Base-by-base conservation (phyloP, 1,140 invertebrate genomes). In the Plectrocnemia conspersa region DNA sequence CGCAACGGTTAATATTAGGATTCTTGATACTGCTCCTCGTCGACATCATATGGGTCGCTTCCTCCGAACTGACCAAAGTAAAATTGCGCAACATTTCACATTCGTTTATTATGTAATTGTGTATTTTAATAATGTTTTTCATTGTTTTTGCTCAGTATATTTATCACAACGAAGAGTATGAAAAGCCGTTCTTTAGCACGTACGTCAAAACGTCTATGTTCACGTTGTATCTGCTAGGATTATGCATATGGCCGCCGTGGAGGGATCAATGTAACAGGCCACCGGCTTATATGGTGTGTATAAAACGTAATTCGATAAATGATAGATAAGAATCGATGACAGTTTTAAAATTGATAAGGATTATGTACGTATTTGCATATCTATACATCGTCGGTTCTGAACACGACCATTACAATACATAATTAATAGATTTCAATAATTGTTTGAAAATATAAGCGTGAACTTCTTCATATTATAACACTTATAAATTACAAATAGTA, bases 141-240 rank as follows among this genome's bases (percentile, higher is more conserved):
- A 63, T 69, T 46, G 40, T 52, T 79, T 81, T n/a, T n/a, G n/a
- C n/a, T 46, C 74, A 93, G 89, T 91, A 88, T 72, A 81, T 93
- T 41, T 92, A 91, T 65, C 79, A 83, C 59, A 79, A 89, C 74
- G 83, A 82, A 65, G 75, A 84, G 16, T 93, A 81, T 66, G 79
- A 89, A 65, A 93, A 93, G 64, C 89, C 91, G 48, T 93, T 91
- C 72, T 93, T 93, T 69, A 91, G 81, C 61, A 91, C 90, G 5
- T 94, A 91, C 68, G 71, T 91, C 25, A 92, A 92, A 71, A 92
- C 88, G 7, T 87, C 85, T 5, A 87, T 94, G 86, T 92, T 93
- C 66, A 82, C 83, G 1, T 68, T 92, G 16, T 94, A 93, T 68
- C 72, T 93, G 41, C 68, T 89, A 50, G 88, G 90, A 18, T 84